phyloP scores from a whole-genome alignment of 1,140 invertebrate species.

The Branchinecta lindahli region DNA sequence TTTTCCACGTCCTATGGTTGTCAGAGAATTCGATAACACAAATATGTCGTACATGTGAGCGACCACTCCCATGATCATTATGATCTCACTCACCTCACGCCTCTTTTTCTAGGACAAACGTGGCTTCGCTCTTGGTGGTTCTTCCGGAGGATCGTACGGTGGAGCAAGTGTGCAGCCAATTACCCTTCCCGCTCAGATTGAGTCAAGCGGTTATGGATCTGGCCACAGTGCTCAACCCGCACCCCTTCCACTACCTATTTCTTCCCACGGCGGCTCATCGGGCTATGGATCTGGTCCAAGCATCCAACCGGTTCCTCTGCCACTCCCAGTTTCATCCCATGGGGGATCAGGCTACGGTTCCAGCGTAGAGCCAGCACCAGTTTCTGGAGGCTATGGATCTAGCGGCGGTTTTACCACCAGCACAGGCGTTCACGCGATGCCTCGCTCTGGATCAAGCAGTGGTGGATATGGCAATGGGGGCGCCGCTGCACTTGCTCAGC shows the following conservation, averaged over 20 bases:
- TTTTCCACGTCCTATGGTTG: too few relatives aligned
- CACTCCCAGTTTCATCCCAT: neutral
- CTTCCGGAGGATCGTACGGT: too few relatives aligned
- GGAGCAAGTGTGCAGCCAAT: too few relatives aligned
- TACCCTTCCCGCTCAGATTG: neutral
- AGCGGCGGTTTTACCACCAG: neutral
- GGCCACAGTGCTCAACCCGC: neutral
- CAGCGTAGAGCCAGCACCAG: neutral
- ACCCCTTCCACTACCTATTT: neutral
- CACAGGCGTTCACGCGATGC: neutral
- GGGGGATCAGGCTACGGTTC: neutral
- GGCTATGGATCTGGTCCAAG: slow-evolving; percentile 11
- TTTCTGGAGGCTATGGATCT: neutral
- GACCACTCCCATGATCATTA: too few relatives aligned
- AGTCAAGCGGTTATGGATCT: neutral
- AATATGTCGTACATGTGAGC: too few relatives aligned
- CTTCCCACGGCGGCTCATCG: slow-evolving; percentile 12
- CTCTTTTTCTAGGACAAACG: too few relatives aligned
- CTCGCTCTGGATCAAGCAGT: neutral
- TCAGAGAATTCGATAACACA: too few relatives aligned
- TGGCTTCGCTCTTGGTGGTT: too few relatives aligned
- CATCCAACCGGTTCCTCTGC: neutral
- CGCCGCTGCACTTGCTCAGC: slow-evolving; percentile 11
- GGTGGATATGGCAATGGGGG: neutral
- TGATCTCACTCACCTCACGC: too few relatives aligned